Conservation (phyloP, 2,797 vertebrate genomes). For the Myripristis murdjan region DNA sequence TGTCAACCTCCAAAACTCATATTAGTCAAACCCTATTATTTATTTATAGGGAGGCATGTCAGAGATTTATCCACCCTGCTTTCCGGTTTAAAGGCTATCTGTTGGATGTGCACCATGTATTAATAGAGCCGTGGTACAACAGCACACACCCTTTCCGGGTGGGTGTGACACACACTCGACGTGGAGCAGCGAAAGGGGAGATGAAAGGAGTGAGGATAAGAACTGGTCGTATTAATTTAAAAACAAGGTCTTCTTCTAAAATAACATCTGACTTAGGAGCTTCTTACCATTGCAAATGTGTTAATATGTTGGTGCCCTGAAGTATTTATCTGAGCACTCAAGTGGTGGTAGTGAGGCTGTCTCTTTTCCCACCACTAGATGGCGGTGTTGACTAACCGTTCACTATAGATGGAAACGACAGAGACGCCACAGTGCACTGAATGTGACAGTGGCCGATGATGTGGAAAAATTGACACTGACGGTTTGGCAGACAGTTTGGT, state of each 20-base stretch:
- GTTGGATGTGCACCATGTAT: slow-evolving; percentile 53
- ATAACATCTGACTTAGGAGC: background rate
- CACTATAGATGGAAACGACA: background rate
- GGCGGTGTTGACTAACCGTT: slow-evolving; percentile 56
- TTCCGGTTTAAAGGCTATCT: slow-evolving; percentile 69
- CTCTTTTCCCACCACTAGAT: slow-evolving; percentile 61
- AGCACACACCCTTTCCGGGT: slow-evolving; percentile 82
- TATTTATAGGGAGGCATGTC: slow-evolving; percentile 39
- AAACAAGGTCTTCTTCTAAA: slow-evolving; percentile 17
- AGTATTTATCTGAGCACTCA: too few relatives aligned
- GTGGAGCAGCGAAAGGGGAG: slow-evolving; percentile 19
- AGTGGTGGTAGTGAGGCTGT: too few relatives aligned
- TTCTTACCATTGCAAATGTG: background rate
- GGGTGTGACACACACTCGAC: slow-evolving; percentile 70
- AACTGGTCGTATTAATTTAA: background rate
- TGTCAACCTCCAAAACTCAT: background rate
- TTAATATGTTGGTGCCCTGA: background rate
- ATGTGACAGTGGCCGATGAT: background rate
- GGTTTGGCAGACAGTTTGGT: background rate
- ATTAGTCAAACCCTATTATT: slow-evolving; percentile 29
- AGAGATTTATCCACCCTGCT: slow-evolving; percentile 40
- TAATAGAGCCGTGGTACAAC: slow-evolving; percentile 67
- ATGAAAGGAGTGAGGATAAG: slow-evolving; percentile 50
- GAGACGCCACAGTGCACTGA: too few relatives aligned
- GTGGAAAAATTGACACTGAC: background rate